phyloP scores from a whole-genome alignment of 2,888 invertebrate genomes.

The Fabriciana adippe region DNA sequence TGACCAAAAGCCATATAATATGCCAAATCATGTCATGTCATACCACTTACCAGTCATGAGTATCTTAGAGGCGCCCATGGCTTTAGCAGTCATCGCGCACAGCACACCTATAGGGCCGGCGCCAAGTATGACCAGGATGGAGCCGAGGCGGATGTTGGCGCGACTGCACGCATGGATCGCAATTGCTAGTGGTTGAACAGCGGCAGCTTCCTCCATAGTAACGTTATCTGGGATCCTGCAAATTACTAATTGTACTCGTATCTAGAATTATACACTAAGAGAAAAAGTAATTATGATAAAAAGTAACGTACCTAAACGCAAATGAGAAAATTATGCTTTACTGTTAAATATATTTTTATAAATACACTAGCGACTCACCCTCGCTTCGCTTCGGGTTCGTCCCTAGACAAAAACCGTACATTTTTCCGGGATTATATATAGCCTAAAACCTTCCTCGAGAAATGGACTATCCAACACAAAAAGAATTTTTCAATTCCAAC shows the following conservation, averaged over 20 bases:
- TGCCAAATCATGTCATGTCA: too few species aligned
- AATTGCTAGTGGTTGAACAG: conserved; percentile 96
- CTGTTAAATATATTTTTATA: too few species aligned
- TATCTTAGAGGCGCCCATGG: conserved; percentile 91
- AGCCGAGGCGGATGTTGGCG: conserved; percentile 87
- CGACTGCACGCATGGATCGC: conserved; percentile 96
- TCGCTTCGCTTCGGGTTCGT: too few species aligned
- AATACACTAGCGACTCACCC: too few species aligned
- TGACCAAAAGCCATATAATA: neutral
- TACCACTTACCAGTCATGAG: conserved; percentile 91
- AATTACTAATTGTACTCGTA: neutral
- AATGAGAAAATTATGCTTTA: neutral
- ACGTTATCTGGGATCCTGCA: conserved; percentile 87
- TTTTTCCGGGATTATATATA: too few species aligned
- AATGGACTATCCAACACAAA: too few species aligned
- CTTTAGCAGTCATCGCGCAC: conserved; percentile 88
- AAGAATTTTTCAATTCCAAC: too few species aligned
- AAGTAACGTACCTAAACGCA: neutral
- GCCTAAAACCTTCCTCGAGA: too few species aligned
- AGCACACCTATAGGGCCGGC: conserved; percentile 95
- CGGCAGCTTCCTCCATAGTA: conserved; percentile 94
- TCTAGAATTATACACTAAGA: too few species aligned
- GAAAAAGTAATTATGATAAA: too few species aligned
- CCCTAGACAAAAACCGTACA: too few species aligned
- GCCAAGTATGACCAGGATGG: conserved; percentile 87